A percentile compares a stretch with the other conserved stretches of the same genome.
Evolutionary conservation across 2,113 vertebrate genomes (phyloP).

Genomic region (Onychostruthus taczanowskii): DNA sequence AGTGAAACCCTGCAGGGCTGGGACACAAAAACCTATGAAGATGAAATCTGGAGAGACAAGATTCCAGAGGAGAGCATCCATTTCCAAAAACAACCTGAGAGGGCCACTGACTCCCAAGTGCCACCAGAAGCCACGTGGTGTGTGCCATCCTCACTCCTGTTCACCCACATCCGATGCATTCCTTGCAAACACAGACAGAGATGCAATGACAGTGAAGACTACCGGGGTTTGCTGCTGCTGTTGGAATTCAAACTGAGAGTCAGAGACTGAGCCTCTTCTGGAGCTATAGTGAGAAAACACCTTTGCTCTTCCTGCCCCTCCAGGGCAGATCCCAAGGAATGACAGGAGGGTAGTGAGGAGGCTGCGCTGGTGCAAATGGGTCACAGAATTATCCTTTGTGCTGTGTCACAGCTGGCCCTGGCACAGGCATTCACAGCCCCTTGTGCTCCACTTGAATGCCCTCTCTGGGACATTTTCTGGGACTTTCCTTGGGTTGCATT

Average conservation of each 20-base stretch:
- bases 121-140: not conserved
- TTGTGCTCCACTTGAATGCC: accelerated
- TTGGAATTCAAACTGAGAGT: not conserved
- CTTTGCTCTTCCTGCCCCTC: not conserved
- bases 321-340: not conserved
- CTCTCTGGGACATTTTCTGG: not conserved
- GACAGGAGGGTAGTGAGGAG: not conserved
- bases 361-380: not conserved
- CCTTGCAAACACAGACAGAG: not conserved
- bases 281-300: not conserved
- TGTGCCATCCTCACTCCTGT: not conserved
- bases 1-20: not conserved
- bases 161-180: not conserved
- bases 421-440: not conserved
- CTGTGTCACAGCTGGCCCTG: not conserved
- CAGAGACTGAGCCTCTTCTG: not conserved
- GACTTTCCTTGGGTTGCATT: not conserved
- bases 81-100: not conserved
- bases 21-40: not conserved
- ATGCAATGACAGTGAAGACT: not conserved
- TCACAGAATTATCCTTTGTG: not conserved
- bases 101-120: not conserved
- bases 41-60: not conserved
- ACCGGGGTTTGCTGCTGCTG: not conserved
- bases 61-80: not conserved